These are phyloP conservation scores for Danionella cerebrum DNA, from an alignment of 2,113 vertebrate species.

Conservation along the genomic window DNA sequence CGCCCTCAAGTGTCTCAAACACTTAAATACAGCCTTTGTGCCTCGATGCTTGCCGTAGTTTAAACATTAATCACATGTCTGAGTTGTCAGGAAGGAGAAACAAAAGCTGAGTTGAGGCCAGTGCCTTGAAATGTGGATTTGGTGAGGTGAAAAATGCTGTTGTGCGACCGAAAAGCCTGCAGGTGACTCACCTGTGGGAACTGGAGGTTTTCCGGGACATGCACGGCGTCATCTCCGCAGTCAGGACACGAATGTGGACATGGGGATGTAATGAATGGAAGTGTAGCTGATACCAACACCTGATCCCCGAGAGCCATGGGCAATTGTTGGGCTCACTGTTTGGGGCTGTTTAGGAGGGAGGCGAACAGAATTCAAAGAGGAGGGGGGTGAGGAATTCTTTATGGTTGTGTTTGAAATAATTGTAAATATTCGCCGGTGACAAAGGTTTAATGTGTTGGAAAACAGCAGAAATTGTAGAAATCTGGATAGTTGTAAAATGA, in stretches of 20 bases:
- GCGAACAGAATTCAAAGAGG: slow-evolving; percentile 63
- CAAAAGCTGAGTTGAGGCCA: slow-evolving; percentile 25
- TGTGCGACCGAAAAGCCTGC: background rate
- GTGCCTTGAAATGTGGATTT: background rate
- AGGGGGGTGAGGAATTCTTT: slow-evolving; percentile 56
- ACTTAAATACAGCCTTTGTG: background rate
- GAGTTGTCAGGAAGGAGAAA: slow-evolving; percentile 38
- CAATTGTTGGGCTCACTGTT: slow-evolving; percentile 64
- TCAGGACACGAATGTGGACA: no score
- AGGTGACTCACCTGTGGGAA: background rate
- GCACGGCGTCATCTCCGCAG: background rate
- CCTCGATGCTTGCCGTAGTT: slow-evolving; percentile 25
- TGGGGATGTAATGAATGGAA: background rate
- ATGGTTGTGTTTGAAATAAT: background rate
- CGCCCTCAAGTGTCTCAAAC: slow-evolving; percentile 13
- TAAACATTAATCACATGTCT: slow-evolving; percentile 27
- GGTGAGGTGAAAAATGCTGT: background rate
- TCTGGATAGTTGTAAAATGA: no score
- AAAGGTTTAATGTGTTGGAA: no score
- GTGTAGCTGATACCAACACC: slow-evolving; percentile 27
- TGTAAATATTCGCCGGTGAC: no score
- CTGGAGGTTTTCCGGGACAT: no score
- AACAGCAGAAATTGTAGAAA: no score
- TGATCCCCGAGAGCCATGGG: slow-evolving; percentile 60
- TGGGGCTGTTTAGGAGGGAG: slow-evolving; percentile 57